phyloP scores from a whole-genome alignment of 2,888 invertebrate species.

The Folsomia manolachei region DNA sequence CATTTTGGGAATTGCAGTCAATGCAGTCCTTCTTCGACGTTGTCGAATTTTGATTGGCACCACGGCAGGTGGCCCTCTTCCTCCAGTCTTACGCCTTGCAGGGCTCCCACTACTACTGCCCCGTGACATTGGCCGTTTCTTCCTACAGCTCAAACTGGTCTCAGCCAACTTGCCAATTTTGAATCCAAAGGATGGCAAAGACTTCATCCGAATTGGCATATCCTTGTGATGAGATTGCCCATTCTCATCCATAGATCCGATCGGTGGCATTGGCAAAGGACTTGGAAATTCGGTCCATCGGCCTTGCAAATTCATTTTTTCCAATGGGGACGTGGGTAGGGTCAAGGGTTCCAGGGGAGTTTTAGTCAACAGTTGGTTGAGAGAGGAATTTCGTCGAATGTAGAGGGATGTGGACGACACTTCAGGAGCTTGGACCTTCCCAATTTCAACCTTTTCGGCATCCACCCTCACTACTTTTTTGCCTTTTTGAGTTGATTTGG shows the following conservation, averaged over 20 bases:
- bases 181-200: background rate
- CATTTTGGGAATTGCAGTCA: constrained; percentile 3
- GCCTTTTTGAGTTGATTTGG: no score
- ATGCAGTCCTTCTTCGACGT: background rate
- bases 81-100: background rate
- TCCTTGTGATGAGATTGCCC: background rate
- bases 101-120: no score
- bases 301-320: background rate
- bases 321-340: background rate
- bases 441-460: background rate
- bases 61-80: background rate
- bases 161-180: background rate
- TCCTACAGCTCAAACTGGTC: no score
- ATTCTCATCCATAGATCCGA: background rate
- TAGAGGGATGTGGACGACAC: background rate
- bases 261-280: background rate
- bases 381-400: constrained; percentile 1
- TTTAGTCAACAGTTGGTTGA: constrained; percentile 11
- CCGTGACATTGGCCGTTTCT: no score
- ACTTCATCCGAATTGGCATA: background rate
- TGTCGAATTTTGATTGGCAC: background rate
- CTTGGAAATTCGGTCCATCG: constrained; percentile 7
- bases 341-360: background rate
- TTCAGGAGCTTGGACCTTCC: background rate
- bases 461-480: no score